A percentile compares a stretch with the other conserved stretches of the same genome.
Conservation (phyloP, 30 jellyfish, hydroid and myxozoan species). For the Hydra vulgaris region DNA sequence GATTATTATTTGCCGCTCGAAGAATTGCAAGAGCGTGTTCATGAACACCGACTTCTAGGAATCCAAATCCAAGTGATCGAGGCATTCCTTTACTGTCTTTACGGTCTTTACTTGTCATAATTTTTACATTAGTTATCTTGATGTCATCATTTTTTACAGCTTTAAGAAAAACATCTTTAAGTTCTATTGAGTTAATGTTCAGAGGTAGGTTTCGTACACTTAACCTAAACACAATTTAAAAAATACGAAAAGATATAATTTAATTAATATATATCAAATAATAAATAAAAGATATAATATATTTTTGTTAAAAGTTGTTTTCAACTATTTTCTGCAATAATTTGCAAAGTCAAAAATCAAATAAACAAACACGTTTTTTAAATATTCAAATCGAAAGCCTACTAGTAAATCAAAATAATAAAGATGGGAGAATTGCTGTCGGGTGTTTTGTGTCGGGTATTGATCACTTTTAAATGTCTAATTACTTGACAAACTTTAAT, state of each 20-base stretch:
- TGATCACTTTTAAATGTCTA: too few species aligned
- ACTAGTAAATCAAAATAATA: too few species aligned
- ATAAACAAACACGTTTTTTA: too few species aligned
- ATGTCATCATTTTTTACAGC: constrained; percentile 22
- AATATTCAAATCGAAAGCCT: too few species aligned
- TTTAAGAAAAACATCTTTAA: constrained; percentile 22
- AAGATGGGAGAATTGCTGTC: too few species aligned
- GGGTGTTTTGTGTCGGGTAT: too few species aligned
- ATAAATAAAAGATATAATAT: too few species aligned
- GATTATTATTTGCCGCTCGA: constrained; percentile 64
- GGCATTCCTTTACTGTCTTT: constrained; percentile 51
- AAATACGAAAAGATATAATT: not conserved
- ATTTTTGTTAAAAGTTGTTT: too few species aligned
- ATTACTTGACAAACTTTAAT: too few species aligned
- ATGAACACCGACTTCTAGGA: constrained; percentile 60
- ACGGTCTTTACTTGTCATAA: constrained; percentile 84
- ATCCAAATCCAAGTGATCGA: constrained; percentile 84
- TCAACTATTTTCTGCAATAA: too few species aligned
- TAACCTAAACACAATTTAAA: constrained; percentile 40
- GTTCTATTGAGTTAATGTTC: constrained; percentile 33
- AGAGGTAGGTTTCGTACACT: constrained; percentile 84
- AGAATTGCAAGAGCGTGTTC: constrained; percentile 60
- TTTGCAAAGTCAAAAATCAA: too few species aligned
- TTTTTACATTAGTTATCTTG: constrained; percentile 28
- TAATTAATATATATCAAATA: too few species aligned